Conservation (phyloP, 64 coral and sea anemone species). For the Hydrozoanthus tunicans region DNA sequence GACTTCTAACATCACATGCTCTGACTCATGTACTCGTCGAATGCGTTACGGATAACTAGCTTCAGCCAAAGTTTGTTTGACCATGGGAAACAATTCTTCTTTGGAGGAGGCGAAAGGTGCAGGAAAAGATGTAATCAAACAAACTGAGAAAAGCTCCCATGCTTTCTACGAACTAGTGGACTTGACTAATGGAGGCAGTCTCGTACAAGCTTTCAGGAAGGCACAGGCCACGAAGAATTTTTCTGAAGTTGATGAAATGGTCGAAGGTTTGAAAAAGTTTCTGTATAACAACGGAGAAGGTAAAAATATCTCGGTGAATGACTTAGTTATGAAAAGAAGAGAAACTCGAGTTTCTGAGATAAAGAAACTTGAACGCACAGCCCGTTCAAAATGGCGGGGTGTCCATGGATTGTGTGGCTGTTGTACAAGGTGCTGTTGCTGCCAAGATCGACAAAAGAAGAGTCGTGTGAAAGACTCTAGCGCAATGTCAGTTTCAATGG, state of each 20-base stretch:
- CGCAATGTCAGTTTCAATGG: conserved; percentile 20
- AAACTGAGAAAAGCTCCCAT: conserved; percentile 72
- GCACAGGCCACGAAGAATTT: conserved; percentile 70
- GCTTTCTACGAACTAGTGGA: conserved; percentile 70
- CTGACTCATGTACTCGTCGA: too few species aligned
- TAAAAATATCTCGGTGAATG: conserved; percentile 60
- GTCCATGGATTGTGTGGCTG: conserved; percentile 16
- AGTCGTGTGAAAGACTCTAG: conserved; percentile 22
- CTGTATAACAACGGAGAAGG: conserved; percentile 76
- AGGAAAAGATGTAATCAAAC: conserved; percentile 88
- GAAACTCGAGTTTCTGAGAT: conserved; percentile 53
- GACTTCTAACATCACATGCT: too few species aligned
- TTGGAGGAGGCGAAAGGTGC: conserved; percentile 69
- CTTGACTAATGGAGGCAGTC: conserved; percentile 64
- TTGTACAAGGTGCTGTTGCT: conserved; percentile 2
- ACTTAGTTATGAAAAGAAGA: conserved; percentile 62
- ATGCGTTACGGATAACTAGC: not conserved
- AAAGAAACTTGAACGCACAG: conserved; percentile 46
- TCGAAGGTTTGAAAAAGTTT: conserved; percentile 64
- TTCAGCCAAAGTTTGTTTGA: not conserved
- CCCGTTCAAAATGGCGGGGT: conserved; percentile 38
- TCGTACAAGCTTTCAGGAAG: conserved; percentile 72
- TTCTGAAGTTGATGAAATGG: conserved; percentile 63
- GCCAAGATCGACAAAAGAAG: not conserved
- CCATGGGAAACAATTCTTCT: conserved; percentile 71